phyloP scores from a whole-genome alignment of 92 coral and sea anemone genomes.

The Phenganax subtilis region DNA sequence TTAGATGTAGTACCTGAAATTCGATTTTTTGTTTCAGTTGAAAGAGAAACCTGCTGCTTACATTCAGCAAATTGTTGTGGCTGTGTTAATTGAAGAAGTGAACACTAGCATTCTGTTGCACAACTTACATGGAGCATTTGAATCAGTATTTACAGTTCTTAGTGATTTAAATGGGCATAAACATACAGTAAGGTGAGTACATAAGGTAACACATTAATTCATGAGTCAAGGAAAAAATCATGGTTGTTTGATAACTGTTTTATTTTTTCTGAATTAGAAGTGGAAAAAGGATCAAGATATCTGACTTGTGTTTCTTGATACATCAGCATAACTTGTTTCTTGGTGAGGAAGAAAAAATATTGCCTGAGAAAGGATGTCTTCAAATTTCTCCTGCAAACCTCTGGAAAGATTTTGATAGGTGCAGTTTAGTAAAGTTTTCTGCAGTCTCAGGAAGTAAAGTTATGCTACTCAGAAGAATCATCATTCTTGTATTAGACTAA shows the following conservation, averaged over 20 bases:
- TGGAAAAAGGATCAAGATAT: conserved; percentile 16
- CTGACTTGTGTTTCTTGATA: conserved; percentile 23
- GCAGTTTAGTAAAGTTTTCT: neutral
- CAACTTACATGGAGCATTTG: conserved; percentile 51
- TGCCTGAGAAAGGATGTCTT: conserved; percentile 80
- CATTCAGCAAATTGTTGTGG: conserved; percentile 36
- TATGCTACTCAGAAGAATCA: too few relatives aligned
- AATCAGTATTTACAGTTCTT: conserved; percentile 58
- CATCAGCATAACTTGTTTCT: conserved; percentile 24
- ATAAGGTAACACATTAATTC: neutral
- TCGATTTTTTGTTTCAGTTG: neutral
- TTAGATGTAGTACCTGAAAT: neutral
- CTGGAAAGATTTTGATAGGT: conserved; percentile 76
- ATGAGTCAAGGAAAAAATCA: neutral
- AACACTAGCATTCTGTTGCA: conserved; percentile 12
- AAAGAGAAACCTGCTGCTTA: conserved; percentile 37
- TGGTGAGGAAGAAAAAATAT: conserved; percentile 14
- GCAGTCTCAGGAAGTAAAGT: neutral
- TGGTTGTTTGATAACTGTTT: neutral
- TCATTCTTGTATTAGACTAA: too few relatives aligned
- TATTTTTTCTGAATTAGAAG: neutral
- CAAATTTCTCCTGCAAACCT: conserved; percentile 87
- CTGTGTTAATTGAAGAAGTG: conserved; percentile 29
- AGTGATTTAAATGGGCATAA: conserved; percentile 36
- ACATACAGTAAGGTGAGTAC: neutral